Conservation (phyloP, 2,113 vertebrate species). For the Rhegmatorhina hoffmannsi region DNA sequence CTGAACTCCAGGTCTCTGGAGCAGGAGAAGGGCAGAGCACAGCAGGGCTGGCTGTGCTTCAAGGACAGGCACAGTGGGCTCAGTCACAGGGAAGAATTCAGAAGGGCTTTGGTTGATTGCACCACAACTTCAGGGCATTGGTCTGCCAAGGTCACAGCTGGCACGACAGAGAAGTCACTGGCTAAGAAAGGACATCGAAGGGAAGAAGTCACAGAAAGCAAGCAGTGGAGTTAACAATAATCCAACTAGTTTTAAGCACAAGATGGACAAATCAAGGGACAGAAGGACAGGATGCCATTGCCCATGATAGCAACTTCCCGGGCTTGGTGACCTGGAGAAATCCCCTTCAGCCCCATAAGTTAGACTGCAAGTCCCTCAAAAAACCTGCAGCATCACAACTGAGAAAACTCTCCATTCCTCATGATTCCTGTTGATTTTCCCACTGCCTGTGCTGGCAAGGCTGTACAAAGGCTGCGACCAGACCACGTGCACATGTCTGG, state of each 20-base stretch:
- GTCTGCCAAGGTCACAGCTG: constrained; percentile 25
- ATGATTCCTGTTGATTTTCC: background rate
- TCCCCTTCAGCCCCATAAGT: background rate
- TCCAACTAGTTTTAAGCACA: background rate
- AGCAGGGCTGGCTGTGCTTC: background rate
- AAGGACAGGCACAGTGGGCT: background rate
- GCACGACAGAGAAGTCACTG: background rate
- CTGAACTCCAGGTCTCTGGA: background rate
- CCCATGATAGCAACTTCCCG: background rate
- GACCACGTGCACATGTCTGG: rapidly evolving
- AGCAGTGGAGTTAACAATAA: background rate
- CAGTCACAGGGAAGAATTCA: background rate
- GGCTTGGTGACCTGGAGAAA: constrained; percentile 1
- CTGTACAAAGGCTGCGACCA: background rate
- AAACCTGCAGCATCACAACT: background rate
- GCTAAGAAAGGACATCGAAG: background rate
- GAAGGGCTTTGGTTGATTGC: background rate
- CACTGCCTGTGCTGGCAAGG: background rate
- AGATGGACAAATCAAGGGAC: constrained; percentile 11
- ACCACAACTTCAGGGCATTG: background rate
- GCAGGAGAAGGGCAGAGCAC: background rate
- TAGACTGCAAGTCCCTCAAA: background rate
- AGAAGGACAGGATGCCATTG: background rate
- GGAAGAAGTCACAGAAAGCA: background rate
- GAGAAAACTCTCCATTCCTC: background rate